Base-by-base conservation (phyloP, 2,797 vertebrate species). In the Oryzias sinensis region DNA sequence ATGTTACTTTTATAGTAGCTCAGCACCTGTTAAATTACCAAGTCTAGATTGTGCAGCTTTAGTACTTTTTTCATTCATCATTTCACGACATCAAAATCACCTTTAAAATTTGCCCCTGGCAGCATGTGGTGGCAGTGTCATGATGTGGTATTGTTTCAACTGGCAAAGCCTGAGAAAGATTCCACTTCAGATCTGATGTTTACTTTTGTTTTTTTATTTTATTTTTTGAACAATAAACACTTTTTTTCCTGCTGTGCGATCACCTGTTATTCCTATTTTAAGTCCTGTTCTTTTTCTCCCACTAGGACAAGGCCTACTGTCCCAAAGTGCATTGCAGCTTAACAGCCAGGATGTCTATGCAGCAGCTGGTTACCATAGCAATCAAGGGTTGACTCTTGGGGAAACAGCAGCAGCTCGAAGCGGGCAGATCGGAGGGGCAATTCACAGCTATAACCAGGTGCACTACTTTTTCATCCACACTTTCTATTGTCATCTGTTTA, bases 331-430 rank as follows among this genome's bases (percentile, higher is more conserved):
- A 70, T 90, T 98, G 86, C 96, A 98, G 90, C 95, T 98, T 85
- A 98, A 94, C 90, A 98, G 95, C 87, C 94, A 96, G 69, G 97
- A 98, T 90, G 94, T 95, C 80, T 99, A 97, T 91, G 91, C 95
- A 8, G 93, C 94, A 78, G 93, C 95, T 65, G 95, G 95, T 93
- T 99, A 98, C 93, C 97, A 97, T 86, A 97, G 95, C 88, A 98
- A 96, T 93, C 97, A 98, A 88, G 95, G 94, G 85, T 91, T 98
- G 51, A 93, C 94, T 65, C 92, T 98, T 62, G 94, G 96, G 0
- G 97, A 98, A 83, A 91, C 93, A 56, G 89, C 94, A 70, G 87
- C 91, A 0, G 73, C 92, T 58, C 94, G 96, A 60, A 70, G 91
- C 46, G 81, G 90, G 52, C 96, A 97, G 85, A 79, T 93, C 68